Base-by-base conservation (phyloP, 2,113 vertebrate genomes). In the Orthochromis malagaraziensis region DNA sequence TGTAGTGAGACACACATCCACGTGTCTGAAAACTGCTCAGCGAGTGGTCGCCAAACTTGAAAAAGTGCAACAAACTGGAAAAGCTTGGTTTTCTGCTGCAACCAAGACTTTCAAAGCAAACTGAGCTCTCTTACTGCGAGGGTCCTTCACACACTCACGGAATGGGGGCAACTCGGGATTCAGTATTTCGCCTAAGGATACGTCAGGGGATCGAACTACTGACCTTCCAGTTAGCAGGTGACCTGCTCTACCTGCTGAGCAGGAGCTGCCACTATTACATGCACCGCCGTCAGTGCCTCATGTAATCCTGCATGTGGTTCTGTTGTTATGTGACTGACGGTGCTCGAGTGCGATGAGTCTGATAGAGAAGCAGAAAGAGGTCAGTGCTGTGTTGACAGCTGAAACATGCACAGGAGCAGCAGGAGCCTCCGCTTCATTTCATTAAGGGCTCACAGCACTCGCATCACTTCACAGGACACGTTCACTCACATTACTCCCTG, bases 11-110 rank as follows among this genome's bases (percentile, higher is more conserved):
- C 68, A 19, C n/a, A 17, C 21, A 16, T 17, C 0, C 21, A 26
- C 14, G 6, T 26, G 40, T 47, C 68, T 73, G 40, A 9, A 26
- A 47, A 45, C 40, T 73, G 40, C 40, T 73, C 38, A 2, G 21
- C 13, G 4, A 73, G 68, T 26, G 5, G 21, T 0, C 9, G 2
- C 0, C 2, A 70, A 73, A 45, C 38, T 9, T 42, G 3, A 10
- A 26, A 38, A 68, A 68, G 4, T 68, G 33, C 33, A 38, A 38
- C 60, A 58, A 58, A 29, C 55, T 7, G 7, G 26, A 8, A 57
- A 63, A 33, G n/a, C 38, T 6, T 16, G n/a, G 35, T 24, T 70
- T 70, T 42, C 35, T 70, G 65, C 1, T 70, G n/a, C n/a, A 17
- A 17, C n/a, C 68, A 73, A 45, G 2, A 73, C 38, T 26, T 73